phyloP scores from a whole-genome alignment of 2,797 vertebrate species.

The Atherinosoma microstoma region DNA sequence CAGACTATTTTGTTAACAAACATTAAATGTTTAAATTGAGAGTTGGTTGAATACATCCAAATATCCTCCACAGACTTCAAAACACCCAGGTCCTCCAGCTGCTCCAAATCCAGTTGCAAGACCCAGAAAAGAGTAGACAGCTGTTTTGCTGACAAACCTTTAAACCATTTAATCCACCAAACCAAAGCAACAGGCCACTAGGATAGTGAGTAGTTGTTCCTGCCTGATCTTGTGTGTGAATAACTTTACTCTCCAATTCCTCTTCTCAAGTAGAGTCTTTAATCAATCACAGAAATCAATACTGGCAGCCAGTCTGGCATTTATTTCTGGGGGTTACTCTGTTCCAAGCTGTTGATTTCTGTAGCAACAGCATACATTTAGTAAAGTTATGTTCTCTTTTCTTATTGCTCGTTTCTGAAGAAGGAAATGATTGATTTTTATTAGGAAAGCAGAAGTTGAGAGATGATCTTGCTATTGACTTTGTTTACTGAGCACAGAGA shows the following conservation, averaged over 20 bases:
- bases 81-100: background rate
- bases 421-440: constrained; percentile 49
- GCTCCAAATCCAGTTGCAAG: background rate
- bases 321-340: constrained; percentile 49
- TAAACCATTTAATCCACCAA: constrained; percentile 53
- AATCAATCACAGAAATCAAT: constrained; percentile 68
- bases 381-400: constrained; percentile 21
- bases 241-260: constrained; percentile 51
- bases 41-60: background rate
- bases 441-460: constrained; percentile 30
- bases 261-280: constrained; percentile 44
- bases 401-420: constrained; percentile 23
- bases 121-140: background rate
- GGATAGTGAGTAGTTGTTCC: constrained; percentile 48
- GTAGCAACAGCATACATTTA: constrained; percentile 32
- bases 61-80: background rate
- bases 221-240: constrained; percentile 45
- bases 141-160: constrained; percentile 45
- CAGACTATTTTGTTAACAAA: background rate
- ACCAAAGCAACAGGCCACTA: constrained; percentile 4
- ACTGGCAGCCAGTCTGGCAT: constrained; percentile 47
- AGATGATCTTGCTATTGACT: constrained; percentile 27
- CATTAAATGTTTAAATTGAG: too few relatives aligned
- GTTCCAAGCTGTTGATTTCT: constrained; percentile 45
- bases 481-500: constrained; percentile 1